A percentile compares a stretch with the other conserved stretches of the same genome.
Evolutionary conservation across 1,140 invertebrate species (phyloP).

Genomic region (Camponotus floridanus): DNA sequence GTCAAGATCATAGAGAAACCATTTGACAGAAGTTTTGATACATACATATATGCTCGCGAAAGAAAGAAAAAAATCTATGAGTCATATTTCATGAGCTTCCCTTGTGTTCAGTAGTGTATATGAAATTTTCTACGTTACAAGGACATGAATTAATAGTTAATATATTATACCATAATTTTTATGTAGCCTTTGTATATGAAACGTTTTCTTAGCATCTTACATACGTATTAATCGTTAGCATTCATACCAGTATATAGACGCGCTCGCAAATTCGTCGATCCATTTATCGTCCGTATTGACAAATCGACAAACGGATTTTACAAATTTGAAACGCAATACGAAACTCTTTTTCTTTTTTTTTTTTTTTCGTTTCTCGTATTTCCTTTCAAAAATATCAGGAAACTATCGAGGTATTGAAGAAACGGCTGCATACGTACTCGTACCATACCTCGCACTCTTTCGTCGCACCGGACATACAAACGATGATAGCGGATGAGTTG

Average conservation of each 20-base stretch:
- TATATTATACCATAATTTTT: slow-evolving; percentile 75
- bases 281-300: slow-evolving; percentile 14
- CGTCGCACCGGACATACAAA: slow-evolving; percentile 33
- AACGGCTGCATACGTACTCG: slow-evolving; percentile 63
- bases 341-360: slow-evolving; percentile 35
- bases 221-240: slow-evolving; percentile 74
- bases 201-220: slow-evolving; percentile 72
- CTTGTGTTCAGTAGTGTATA: slow-evolving; percentile 61
- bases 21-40: not conserved
- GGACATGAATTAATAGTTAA: slow-evolving; percentile 76
- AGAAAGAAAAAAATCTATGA: not conserved
- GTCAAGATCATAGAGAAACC: not conserved
- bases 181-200: slow-evolving; percentile 72
- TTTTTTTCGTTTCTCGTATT: slow-evolving; percentile 51
- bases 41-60: not conserved
- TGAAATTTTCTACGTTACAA: slow-evolving; percentile 75
- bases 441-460: slow-evolving; percentile 53
- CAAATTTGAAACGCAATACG: slow-evolving; percentile 56
- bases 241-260: slow-evolving; percentile 72
- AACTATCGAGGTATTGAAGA: slow-evolving; percentile 73
- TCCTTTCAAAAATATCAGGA: slow-evolving; percentile 76
- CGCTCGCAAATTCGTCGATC: slow-evolving; percentile 63
- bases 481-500: slow-evolving; percentile 29
- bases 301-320: slow-evolving; percentile 30
- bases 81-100: not conserved